phyloP scores from a whole-genome alignment of 2,888 invertebrate species.

The Agonopterix arenella region DNA sequence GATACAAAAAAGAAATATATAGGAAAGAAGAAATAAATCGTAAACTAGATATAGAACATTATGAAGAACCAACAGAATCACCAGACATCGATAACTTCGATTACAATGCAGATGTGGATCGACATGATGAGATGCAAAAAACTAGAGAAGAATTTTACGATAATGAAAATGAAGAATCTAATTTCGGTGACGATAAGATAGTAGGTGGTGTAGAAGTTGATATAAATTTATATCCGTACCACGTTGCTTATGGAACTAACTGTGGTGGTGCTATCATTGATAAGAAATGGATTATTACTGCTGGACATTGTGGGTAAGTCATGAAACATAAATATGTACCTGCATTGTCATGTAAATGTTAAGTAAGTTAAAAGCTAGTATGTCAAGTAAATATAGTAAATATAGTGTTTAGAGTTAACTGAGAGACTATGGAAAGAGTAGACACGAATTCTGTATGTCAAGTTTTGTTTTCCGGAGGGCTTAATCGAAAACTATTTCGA shows the following conservation, averaged over 20 bases:
- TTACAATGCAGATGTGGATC: slow-evolving; percentile 27
- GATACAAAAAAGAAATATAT: slow-evolving; percentile 5
- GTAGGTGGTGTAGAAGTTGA: slow-evolving; percentile 61
- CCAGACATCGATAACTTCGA: slow-evolving; percentile 49
- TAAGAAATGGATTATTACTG: slow-evolving; percentile 57
- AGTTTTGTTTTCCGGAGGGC: no score
- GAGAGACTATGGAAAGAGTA: no score
- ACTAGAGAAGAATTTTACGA: slow-evolving; percentile 9
- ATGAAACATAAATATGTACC: no score
- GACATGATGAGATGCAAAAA: slow-evolving; percentile 2
- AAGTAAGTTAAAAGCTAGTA: no score
- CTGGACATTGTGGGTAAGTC: slow-evolving; percentile 68
- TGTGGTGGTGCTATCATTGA: slow-evolving; percentile 66
- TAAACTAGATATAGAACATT: slow-evolving; percentile 46
- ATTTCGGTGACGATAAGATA: slow-evolving; percentile 50
- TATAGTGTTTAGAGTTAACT: no score
- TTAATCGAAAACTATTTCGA: no score
- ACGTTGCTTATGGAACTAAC: slow-evolving; percentile 57
- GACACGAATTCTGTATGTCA: no score
- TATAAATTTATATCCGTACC: slow-evolving; percentile 63
- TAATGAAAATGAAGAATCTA: slow-evolving; percentile 9
- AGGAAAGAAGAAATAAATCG: slow-evolving; percentile 10
- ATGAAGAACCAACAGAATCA: slow-evolving; percentile 43
- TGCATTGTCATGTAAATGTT: no score
- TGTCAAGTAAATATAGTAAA: no score